These are phyloP conservation scores for Platysternon megacephalum DNA, from an alignment of 2,113 vertebrate species.

Conservation along the genomic window DNA sequence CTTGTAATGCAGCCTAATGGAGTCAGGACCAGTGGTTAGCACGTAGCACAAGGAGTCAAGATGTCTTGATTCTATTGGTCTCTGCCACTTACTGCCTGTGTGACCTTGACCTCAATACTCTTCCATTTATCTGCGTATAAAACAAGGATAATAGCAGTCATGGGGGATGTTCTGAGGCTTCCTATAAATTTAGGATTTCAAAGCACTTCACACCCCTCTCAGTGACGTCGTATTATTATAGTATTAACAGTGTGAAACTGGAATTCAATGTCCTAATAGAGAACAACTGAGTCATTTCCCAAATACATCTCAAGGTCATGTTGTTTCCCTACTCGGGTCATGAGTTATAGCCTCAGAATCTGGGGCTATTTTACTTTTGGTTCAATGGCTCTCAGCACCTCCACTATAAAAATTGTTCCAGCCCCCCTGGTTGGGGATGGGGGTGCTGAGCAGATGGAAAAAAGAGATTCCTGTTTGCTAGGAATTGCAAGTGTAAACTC, in stretches of 20 bases:
- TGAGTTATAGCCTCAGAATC: neutral
- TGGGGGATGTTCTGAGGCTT: neutral
- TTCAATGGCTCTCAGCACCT: no score
- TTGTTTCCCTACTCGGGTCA: neutral
- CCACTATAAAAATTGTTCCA: no score
- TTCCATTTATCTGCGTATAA: neutral
- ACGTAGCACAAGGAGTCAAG: neutral
- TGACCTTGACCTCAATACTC: neutral
- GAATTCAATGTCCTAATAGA: neutral
- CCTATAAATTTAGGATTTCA: neutral
- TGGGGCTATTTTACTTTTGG: neutral
- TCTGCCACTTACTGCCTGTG: neutral
- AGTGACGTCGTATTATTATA: neutral
- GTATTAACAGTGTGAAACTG: neutral
- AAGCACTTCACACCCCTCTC: neutral
- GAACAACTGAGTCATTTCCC: neutral
- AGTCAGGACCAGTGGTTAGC: neutral
- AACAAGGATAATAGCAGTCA: neutral
- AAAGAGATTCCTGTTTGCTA: neutral
- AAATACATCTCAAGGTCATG: neutral
- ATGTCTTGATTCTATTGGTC: neutral
- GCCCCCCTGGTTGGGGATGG: neutral
- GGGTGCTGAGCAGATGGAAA: neutral
- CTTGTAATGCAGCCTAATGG: neutral
- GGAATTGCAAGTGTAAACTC: neutral